Percentiles rank a stretch among this genome's conserved stretches.
Evolutionary conservation across 1,140 invertebrate genomes (phyloP).

Genomic region (Habropoda laboriosa): DNA sequence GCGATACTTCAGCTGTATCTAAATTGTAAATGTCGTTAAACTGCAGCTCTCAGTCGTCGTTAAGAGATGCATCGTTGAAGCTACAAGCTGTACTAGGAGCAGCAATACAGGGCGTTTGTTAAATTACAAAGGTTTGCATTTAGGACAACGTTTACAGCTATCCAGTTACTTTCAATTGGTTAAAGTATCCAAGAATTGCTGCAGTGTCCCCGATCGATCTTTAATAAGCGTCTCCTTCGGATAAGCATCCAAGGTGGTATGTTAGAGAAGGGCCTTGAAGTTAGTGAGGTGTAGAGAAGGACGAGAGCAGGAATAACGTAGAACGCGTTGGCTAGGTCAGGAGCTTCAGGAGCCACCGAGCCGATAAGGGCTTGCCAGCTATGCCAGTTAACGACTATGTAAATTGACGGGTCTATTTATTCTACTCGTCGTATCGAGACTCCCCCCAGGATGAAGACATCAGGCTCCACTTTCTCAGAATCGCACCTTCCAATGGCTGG

Average conservation of each 20-base stretch:
- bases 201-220: constrained; percentile 67
- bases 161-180: constrained; percentile 61
- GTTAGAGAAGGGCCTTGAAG: constrained; percentile 35
- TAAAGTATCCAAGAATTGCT: constrained; percentile 60
- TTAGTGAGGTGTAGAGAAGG: constrained; percentile 33
- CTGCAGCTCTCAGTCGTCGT: constrained; percentile 28
- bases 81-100: constrained; percentile 18
- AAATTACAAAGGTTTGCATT: constrained; percentile 34
- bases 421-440: constrained; percentile 73
- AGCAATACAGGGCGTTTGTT: constrained; percentile 13
- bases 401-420: constrained; percentile 79
- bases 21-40: constrained; percentile 45
- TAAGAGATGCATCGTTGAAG: constrained; percentile 33
- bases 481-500: constrained; percentile 11
- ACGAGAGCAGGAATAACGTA: constrained; percentile 55
- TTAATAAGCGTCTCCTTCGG: constrained; percentile 65
- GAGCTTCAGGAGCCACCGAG: constrained; percentile 67
- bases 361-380: constrained; percentile 75
- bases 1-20: constrained; percentile 17
- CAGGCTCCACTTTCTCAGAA: constrained; percentile 59
- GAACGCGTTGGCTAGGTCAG: constrained; percentile 73
- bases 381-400: constrained; percentile 76
- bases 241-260: constrained; percentile 58
- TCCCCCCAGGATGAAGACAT: constrained; percentile 70
- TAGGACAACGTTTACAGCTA: constrained; percentile 39